Evolutionary conservation across 2,113 vertebrate genomes (phyloP).

Genomic region (Cnemophilus loriae): DNA sequence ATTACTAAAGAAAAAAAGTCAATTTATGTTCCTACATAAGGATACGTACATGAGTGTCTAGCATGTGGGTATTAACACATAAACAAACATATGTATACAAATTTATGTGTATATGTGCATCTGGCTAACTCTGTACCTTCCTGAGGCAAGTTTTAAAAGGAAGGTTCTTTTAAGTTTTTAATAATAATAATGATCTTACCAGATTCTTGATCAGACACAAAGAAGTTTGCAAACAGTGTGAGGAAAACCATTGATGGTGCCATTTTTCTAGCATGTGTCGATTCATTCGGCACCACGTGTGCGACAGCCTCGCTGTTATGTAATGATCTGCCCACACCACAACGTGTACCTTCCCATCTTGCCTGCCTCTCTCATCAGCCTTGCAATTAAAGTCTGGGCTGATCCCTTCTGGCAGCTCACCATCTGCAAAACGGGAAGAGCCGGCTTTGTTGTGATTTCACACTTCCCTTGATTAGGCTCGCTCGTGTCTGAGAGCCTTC

Average conservation of each 20-base stretch:
- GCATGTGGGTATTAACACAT: fast-evolving
- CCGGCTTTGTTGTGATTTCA: conserved; percentile 58
- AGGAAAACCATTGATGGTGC: background rate
- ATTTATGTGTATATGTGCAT: fast-evolving
- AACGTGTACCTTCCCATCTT: background rate
- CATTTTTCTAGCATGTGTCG: background rate
- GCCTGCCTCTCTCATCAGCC: conserved; percentile 38
- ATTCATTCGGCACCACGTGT: background rate
- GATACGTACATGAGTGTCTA: fast-evolving
- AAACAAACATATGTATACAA: fast-evolving
- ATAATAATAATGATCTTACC: background rate
- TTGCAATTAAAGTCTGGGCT: conserved; percentile 54
- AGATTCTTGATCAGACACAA: background rate
- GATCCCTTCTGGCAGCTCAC: conserved; percentile 66
- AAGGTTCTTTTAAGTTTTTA: background rate
- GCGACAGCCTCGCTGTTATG: background rate
- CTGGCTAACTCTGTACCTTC: background rate
- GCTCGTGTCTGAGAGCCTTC: background rate
- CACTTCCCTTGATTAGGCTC: conserved; percentile 40
- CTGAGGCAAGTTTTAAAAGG: background rate
- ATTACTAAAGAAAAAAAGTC: background rate
- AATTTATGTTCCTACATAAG: background rate
- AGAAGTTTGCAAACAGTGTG: background rate
- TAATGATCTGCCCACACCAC: conserved; percentile 25
- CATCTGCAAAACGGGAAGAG: conserved; percentile 59